A percentile compares a stretch with the other conserved stretches of the same genome.
phyloP scores from a whole-genome alignment of 2,888 invertebrate species.

The Periphyllus acericola region DNA sequence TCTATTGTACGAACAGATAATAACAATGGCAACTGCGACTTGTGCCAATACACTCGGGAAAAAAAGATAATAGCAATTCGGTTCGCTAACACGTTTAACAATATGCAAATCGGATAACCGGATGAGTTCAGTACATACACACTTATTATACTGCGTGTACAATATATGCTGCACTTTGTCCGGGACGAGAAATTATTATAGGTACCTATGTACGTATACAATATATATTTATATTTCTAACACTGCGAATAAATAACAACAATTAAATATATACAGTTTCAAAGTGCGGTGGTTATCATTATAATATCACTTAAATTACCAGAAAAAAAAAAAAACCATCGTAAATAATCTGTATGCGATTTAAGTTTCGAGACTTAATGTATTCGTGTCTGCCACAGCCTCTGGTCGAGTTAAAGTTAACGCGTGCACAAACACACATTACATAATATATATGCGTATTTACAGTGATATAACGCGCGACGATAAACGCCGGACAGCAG shows the following conservation, averaged over 20 bases:
- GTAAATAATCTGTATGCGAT: not conserved
- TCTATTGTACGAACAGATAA: not conserved
- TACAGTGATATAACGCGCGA: no score
- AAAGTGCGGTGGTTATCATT: not conserved
- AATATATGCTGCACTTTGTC: not conserved
- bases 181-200: not conserved
- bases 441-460: no score
- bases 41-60: not conserved
- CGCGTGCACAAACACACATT: no score
- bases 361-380: no score
- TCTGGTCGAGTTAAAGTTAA: no score
- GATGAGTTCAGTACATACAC: not conserved
- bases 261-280: not conserved
- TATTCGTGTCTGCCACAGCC: no score
- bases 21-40: constrained; percentile 18
- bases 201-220: not conserved
- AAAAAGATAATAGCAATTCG: constrained; percentile 1
- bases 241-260: not conserved
- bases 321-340: not conserved
- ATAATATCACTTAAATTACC: not conserved
- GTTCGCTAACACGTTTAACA: constrained; percentile 32
- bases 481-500: no score
- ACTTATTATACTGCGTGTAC: not conserved
- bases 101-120: constrained; percentile 27
- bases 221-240: not conserved